Evolutionary conservation across 2,113 vertebrate genomes (phyloP).

Genomic region (Oreochromis spilurus): DNA sequence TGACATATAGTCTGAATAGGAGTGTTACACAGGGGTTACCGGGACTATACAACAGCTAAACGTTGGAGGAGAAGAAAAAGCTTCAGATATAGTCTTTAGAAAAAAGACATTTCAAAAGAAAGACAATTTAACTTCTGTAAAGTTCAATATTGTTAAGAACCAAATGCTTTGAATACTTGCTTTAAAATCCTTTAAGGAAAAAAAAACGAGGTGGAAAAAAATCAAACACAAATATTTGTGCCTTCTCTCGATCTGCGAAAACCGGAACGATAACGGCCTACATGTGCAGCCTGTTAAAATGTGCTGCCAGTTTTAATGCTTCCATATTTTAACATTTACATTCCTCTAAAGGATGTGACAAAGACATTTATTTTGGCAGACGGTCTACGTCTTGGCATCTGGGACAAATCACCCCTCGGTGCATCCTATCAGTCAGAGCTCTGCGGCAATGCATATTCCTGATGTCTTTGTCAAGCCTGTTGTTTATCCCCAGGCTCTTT

Average conservation of each 20-base stretch:
- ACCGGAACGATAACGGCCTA: neutral
- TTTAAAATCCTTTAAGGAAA: neutral
- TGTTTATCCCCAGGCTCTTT: constrained; percentile 24
- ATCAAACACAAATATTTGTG: neutral
- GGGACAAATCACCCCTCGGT: constrained; percentile 10
- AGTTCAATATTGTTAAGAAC: neutral
- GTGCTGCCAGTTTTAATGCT: neutral
- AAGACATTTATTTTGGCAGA: neutral
- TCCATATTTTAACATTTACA: neutral
- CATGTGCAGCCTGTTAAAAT: neutral
- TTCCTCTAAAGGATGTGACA: neutral
- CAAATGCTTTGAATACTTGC: neutral
- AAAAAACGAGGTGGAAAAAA: neutral
- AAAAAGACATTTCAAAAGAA: neutral
- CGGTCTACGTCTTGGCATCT: neutral
- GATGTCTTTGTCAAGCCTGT: constrained; percentile 18
- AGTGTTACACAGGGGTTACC: neutral
- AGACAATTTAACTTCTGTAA: neutral
- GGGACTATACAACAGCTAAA: neutral
- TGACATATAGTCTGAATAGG: neutral
- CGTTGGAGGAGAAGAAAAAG: neutral
- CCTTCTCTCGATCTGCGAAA: neutral
- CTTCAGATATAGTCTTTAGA: neutral
- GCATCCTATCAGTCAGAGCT: constrained; percentile 20
- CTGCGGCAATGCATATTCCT: neutral